phyloP scores from a whole-genome alignment of 2,888 invertebrate species.

The Isotomurus palustris region DNA sequence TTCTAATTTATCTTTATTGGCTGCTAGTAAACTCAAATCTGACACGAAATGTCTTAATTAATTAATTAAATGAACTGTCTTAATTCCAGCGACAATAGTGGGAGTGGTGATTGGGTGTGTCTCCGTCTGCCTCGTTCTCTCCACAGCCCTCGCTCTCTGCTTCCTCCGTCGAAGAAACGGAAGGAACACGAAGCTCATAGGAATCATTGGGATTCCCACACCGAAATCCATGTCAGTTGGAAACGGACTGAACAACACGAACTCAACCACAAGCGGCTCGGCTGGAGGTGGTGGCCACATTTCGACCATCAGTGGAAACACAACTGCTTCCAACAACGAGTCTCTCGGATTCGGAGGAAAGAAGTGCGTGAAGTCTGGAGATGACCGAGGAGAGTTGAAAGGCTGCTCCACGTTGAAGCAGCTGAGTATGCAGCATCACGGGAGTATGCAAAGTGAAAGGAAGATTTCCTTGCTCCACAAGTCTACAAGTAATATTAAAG shows the following conservation, averaged over 20 bases:
- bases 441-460: no score
- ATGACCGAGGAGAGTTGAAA: conserved; percentile 30
- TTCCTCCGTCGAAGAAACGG: conserved; percentile 63
- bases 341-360: conserved; percentile 7
- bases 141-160: conserved; percentile 60
- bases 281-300: conserved; percentile 29
- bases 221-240: conserved; percentile 45
- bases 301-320: conserved; percentile 31
- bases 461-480: no score
- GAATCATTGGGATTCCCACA: conserved; percentile 45
- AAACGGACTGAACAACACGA: no score
- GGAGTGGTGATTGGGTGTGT: conserved; percentile 64
- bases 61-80: no score
- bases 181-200: conserved; percentile 57
- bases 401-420: no score
- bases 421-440: no score
- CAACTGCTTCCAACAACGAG: conserved; percentile 15
- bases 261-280: no score
- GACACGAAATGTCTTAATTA: no score
- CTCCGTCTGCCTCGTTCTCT: conserved; percentile 62
- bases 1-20: no score
- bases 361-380: conserved; percentile 15
- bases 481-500: conserved; percentile 1
- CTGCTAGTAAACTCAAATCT: no score
- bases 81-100: conserved; percentile 57